Evolutionary conservation across 2,113 vertebrate species (phyloP).

Genomic region (Aegypius monachus): DNA sequence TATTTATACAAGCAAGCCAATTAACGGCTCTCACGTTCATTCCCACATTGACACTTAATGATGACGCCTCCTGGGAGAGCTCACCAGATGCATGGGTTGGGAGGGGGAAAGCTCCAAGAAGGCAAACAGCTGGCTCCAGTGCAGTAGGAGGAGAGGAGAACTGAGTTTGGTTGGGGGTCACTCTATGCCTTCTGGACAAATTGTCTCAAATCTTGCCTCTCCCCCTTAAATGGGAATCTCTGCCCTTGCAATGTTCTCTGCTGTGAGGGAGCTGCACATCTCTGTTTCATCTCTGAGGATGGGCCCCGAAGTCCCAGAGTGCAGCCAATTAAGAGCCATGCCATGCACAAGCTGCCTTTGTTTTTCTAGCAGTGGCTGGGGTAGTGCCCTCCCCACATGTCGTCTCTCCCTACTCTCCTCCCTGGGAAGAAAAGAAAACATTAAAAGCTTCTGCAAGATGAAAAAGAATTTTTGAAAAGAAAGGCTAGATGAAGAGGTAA

Average conservation of each 20-base stretch:
- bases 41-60: background rate
- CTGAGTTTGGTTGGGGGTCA: background rate
- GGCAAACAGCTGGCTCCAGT: background rate
- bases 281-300: background rate
- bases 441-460: background rate
- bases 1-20: conserved; percentile 12
- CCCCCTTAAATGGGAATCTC: background rate
- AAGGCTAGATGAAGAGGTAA: background rate
- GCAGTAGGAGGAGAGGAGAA: background rate
- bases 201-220: background rate
- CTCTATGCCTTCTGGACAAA: background rate
- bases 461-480: conserved; percentile 45
- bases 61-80: conserved; percentile 5
- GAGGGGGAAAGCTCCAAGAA: background rate
- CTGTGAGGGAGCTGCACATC: background rate
- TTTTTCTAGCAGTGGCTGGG: background rate
- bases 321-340: conserved; percentile 42
- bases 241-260: background rate
- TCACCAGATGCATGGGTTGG: background rate
- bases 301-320: background rate
- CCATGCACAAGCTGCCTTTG: conserved; percentile 14
- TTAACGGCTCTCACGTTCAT: background rate
- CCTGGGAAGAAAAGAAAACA: background rate
- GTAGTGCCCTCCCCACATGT: background rate
- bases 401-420: background rate